Evolutionary conservation across 1,140 invertebrate genomes (phyloP).

Genomic region (Orussus abietinus): DNA sequence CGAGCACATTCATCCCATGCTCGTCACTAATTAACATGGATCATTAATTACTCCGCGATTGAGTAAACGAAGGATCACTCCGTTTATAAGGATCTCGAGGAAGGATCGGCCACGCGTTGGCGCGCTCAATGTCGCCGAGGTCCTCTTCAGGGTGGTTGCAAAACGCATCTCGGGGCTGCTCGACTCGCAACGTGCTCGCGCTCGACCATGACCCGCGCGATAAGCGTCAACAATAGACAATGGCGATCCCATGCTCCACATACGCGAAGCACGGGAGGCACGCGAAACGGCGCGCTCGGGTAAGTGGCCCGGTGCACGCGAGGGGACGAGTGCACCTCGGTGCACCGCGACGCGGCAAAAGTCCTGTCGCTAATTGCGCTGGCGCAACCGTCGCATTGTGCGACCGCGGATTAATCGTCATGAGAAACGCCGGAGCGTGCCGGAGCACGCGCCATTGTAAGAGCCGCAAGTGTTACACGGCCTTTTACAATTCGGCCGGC

Average conservation of each 20-base stretch:
- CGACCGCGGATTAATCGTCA: conserved; percentile 41
- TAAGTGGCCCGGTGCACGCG: no score
- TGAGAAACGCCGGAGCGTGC: conserved; percentile 29
- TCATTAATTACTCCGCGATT: no score
- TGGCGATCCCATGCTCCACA: conserved; percentile 47
- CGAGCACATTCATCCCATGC: no score
- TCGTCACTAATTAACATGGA: no score
- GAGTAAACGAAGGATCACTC: no score
- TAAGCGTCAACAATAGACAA: conserved; percentile 44
- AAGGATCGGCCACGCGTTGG: no score
- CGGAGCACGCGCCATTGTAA: conserved; percentile 8
- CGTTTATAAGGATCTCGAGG: no score
- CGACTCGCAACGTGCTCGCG: conserved; percentile 15
- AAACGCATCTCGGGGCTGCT: background rate
- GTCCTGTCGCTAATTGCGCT: conserved; percentile 45
- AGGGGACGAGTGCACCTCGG: conserved; percentile 3
- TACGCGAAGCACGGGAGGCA: conserved; percentile 37
- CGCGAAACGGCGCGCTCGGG: conserved; percentile 21
- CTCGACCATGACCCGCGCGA: conserved; percentile 42
- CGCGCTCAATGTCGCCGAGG: no score
- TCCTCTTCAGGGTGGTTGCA: background rate
- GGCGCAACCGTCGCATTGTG: conserved; percentile 37
- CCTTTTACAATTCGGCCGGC: conserved; percentile 28
- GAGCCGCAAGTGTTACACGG: conserved; percentile 31
- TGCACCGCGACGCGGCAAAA: conserved; percentile 26